These are phyloP conservation scores for Luehdorfia chinensis DNA, from an alignment of 1,140 invertebrate species.

Conservation along the genomic window DNA sequence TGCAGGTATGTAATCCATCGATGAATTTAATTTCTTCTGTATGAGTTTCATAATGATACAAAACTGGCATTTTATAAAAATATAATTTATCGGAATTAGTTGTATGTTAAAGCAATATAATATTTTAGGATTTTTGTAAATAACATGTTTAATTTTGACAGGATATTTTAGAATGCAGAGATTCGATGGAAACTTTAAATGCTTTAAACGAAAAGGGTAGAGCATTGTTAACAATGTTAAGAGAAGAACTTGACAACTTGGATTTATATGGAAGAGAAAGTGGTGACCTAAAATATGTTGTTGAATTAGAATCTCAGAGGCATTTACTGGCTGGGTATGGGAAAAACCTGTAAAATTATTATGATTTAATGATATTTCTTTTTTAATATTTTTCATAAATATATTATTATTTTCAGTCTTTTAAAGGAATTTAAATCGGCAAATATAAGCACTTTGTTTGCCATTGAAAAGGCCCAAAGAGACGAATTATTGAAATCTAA, in stretches of 20 bases:
- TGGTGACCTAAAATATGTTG: constrained; percentile 78
- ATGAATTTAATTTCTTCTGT: too few relatives aligned
- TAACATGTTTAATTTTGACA: too few relatives aligned
- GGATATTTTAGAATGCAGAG: constrained; percentile 78
- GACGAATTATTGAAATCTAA: constrained; percentile 81
- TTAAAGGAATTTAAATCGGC: constrained; percentile 87
- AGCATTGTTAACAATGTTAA: constrained; percentile 80
- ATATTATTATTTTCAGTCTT: constrained; percentile 71
- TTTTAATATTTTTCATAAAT: background rate
- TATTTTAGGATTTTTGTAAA: too few relatives aligned
- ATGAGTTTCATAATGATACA: background rate
- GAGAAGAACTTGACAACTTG: constrained; percentile 83
- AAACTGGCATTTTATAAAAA: too few relatives aligned
- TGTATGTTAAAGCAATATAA: too few relatives aligned
- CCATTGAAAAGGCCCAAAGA: constrained; percentile 85
- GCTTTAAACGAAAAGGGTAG: constrained; percentile 85
- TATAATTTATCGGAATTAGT: too few relatives aligned
- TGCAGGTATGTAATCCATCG: constrained; percentile 83
- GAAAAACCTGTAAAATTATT: too few relatives aligned
- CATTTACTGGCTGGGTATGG: constrained; percentile 82
- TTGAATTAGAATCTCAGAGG: constrained; percentile 82
- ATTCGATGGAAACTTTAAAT: constrained; percentile 82
- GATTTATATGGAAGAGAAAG: constrained; percentile 82
- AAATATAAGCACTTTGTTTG: constrained; percentile 84
- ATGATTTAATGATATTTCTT: constrained; percentile 6